phyloP scores from a whole-genome alignment of 2,113 vertebrate genomes.

The Crotalus tigris region DNA sequence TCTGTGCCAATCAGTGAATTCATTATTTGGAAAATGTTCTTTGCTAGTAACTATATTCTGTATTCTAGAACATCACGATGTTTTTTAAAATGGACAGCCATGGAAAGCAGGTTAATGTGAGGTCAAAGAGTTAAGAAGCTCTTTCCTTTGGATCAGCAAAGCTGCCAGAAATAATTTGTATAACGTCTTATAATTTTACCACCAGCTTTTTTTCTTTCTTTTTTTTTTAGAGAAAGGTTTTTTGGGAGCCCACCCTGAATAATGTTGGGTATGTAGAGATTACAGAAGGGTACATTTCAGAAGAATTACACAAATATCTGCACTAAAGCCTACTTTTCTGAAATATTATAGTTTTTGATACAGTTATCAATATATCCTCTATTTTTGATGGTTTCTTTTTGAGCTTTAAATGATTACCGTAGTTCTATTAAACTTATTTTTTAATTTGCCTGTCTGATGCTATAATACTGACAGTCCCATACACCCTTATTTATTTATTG shows the following conservation, averaged over 20 bases:
- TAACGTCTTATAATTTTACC: slow-evolving; percentile 32
- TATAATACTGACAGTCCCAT: neutral
- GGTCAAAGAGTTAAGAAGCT: slow-evolving; percentile 32
- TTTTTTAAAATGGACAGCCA: slow-evolving; percentile 35
- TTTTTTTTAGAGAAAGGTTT: neutral
- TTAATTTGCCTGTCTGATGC: neutral
- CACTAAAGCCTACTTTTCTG: fast-evolving
- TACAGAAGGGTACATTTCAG: neutral
- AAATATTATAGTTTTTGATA: neutral
- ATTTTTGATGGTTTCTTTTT: neutral
- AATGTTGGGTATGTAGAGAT: neutral
- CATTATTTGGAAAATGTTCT: slow-evolving; percentile 30
- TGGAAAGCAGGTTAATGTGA: slow-evolving; percentile 41
- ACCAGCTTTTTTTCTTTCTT: neutral
- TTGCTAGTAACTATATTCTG: slow-evolving; percentile 21
- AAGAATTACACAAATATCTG: neutral
- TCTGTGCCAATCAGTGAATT: neutral
- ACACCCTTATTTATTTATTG: neutral
- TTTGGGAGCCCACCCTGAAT: neutral
- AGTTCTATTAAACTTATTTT: neutral
- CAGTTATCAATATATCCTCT: neutral
- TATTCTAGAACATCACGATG: slow-evolving; percentile 17
- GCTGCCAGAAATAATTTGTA: slow-evolving; percentile 37
- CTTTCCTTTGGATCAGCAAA: slow-evolving; percentile 38
- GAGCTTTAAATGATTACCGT: neutral